Evolutionary conservation across 2,888 invertebrate genomes (phyloP).

Genomic region (Heliconius ismenius): DNA sequence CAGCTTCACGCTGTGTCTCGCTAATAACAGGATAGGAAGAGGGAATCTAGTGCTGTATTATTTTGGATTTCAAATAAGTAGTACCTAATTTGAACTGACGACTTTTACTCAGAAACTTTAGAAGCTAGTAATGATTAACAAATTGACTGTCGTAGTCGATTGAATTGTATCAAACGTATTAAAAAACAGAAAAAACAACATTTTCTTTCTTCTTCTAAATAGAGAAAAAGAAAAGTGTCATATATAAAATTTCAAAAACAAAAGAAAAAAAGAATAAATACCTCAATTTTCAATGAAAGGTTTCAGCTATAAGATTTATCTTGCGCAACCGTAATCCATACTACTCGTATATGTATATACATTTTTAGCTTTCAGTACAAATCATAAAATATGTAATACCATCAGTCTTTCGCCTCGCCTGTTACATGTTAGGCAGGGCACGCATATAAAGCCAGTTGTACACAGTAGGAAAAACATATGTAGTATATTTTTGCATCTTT

Average conservation of each 20-base stretch:
- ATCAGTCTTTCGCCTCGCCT: conserved; percentile 4
- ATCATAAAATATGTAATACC: conserved; percentile 26
- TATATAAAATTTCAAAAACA: not conserved
- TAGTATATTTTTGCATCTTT: not conserved
- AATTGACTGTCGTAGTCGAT: no score
- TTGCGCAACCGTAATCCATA: not conserved
- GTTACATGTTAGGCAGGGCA: not conserved
- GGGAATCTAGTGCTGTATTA: no score
- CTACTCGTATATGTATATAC: not conserved
- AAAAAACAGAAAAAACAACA: no score
- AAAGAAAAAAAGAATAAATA: not conserved
- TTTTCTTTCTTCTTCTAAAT: no score
- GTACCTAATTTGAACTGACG: no score
- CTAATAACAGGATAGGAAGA: no score
- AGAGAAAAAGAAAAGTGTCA: no score
- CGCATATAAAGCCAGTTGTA: not conserved
- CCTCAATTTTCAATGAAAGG: conserved; percentile 4
- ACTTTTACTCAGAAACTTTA: not conserved
- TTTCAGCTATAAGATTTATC: conserved; percentile 11
- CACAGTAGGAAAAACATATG: not conserved
- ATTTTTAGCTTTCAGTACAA: conserved; percentile 27
- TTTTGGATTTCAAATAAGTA: no score
- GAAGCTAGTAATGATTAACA: not conserved
- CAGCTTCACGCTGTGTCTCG: no score
- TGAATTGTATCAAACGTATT: no score